Conservation (phyloP, 2,113 vertebrate species). For the Ascaphus truei region DNA sequence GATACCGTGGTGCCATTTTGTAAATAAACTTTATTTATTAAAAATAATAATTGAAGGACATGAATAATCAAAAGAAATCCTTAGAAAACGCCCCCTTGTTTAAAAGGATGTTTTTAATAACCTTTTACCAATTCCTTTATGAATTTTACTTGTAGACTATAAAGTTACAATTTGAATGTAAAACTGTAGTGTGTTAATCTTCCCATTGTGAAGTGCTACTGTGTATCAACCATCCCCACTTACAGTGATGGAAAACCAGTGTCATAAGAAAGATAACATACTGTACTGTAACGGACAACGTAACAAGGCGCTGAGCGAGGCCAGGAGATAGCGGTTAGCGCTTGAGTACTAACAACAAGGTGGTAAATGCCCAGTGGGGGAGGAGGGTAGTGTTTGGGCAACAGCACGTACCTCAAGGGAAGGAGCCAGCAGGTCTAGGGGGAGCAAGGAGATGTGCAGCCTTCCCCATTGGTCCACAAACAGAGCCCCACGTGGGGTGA, state of each 20-base stretch:
- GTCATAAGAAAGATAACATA: not conserved
- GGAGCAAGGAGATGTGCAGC: no score
- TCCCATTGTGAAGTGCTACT: not conserved
- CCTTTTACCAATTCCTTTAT: slow-evolving; percentile 3
- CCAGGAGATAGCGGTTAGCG: no score
- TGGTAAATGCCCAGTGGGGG: no score
- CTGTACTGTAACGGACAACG: no score
- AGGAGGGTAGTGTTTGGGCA: no score
- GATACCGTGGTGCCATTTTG: not conserved
- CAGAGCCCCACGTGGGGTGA: no score
- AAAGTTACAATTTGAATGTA: not conserved
- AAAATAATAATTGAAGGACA: not conserved
- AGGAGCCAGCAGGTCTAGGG: no score
- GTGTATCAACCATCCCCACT: not conserved
- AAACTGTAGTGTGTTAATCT: not conserved
- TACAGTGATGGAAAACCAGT: not conserved
- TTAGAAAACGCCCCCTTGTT: not conserved
- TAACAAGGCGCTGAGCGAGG: no score
- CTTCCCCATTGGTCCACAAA: no score
- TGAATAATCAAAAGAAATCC: not conserved
- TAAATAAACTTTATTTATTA: not conserved
- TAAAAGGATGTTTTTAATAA: slow-evolving; percentile 19
- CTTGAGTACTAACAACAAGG: no score
- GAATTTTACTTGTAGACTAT: not conserved
- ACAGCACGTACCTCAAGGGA: no score